Base-by-base conservation (phyloP, 1,140 invertebrate genomes). In the Piezodorus guildinii region DNA sequence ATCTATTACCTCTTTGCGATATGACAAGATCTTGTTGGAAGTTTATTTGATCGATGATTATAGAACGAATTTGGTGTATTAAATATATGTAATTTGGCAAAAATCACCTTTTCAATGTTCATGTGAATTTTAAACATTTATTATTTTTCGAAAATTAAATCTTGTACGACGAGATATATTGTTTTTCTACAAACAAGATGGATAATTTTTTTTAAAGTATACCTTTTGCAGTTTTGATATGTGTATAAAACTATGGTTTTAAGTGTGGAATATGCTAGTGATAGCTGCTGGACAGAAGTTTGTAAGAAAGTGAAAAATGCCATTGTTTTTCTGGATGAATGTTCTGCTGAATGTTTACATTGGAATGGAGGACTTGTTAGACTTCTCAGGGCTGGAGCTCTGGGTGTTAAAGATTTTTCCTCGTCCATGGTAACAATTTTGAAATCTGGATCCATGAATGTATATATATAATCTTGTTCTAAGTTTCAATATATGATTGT, bases 311-410 rank as follows among this genome's bases (percentile, higher is more conserved):
- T 83, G n/a, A 80, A 79, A 65, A 77, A 78, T 67, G 77, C 79
- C 45, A 75, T 80, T 4, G 81, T 84, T 8, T 83, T 80, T 68
- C 72, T 83, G 43, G 83, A 84, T 69, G 76, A 81, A 66, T 69
- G 70, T 39, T 75, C 75, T 66, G 78, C 80, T 12, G 82, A 84
- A 71, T 78, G 79, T 68, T 71, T 84, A 19, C 82, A 83, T 70
- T 84, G 82, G 81, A 75, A 81, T 69, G 81, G 82, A 8, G 82
- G 82, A 8, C 69, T 81, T n/a, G 73, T 74, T 56, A 74, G 75
- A 65, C 67, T 84, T 30, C 66, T 80, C 3, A 70, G 73, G 25
- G 76, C 75, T 46, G 82, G 81, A 61, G 81, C 80, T 44, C 68
- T 77, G 21, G 75, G 73, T 69, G 77, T 83, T 0, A 82, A 81